Base-by-base conservation (phyloP, 2,113 vertebrate species). In the Struthio camelus region DNA sequence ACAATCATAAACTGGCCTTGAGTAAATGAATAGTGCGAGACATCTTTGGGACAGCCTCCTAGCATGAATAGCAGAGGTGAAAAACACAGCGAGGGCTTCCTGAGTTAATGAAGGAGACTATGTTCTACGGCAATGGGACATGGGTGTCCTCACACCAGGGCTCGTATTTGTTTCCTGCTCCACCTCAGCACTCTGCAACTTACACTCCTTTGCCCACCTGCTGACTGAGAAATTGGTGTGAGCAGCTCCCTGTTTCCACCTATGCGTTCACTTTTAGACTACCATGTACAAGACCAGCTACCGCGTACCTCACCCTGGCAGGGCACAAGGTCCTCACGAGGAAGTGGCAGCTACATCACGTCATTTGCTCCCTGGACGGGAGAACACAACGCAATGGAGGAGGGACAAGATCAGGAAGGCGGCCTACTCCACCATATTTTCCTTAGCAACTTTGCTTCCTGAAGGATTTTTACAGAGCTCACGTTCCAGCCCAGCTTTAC, bases 191-290 rank as follows among this genome's bases (percentile, higher is more conserved):
- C 58, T 76, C 92, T 97, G 56, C 90, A 89, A 94, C 90, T 94
- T 96, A 85, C 81, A 44, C 38, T 75, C 46, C 77, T 85, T 92
- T 94, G 86, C 87, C 77, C 94, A 94, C 82, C 93, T 94, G 51
- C 88, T 85, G 48, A 80, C 66, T 94, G 81, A 90, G 90, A 96
- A 95, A 97, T 91, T 90, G 89, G 51, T 93, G 86, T 82, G 89
- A 89, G 93, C 83, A 62, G 86, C 64, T 25, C 70, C 69, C 73
- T 92, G 87, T 96, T 94, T 93, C 95, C 90, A 93, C 62, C 76
- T 83, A 90, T 93, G 91, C 94, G 62, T 87, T 96, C 89, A 85
- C 80, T 87, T 87, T 93, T 84, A 80, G 66, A 51, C 65, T 72
- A 25, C 24, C 17, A 1, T 8, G 34, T 9, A 64, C 42, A 36